Conservation (phyloP, 1,140 invertebrate species). For the Drosophila triauraria region DNA sequence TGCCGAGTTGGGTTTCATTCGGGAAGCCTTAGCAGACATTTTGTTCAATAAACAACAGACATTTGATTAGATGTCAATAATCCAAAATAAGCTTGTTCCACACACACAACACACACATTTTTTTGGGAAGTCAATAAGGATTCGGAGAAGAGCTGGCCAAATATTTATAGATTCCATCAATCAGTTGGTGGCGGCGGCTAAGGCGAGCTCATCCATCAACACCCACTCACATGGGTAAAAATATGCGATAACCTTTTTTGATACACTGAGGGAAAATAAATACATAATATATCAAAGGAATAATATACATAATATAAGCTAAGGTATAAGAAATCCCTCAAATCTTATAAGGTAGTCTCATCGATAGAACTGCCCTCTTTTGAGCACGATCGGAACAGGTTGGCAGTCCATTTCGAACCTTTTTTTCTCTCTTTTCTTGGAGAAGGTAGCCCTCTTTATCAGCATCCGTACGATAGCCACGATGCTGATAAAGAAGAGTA, state of each 20-base stretch:
- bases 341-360: too few species aligned
- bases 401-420: too few species aligned
- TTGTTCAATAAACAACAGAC: conserved; percentile 32
- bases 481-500: too few species aligned
- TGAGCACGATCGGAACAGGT: too few species aligned
- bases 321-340: too few species aligned
- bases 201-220: conserved; percentile 16
- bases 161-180: conserved; percentile 59
- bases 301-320: not conserved
- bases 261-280: not conserved
- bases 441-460: too few species aligned
- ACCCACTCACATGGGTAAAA: not conserved
- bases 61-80: conserved; percentile 41
- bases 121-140: conserved; percentile 9
- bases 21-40: not conserved
- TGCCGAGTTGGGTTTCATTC: too few species aligned
- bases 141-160: not conserved
- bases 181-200: conserved; percentile 25
- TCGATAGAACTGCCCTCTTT: too few species aligned
- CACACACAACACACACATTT: not conserved
- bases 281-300: not conserved
- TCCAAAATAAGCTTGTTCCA: not conserved
- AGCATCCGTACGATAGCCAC: too few species aligned
- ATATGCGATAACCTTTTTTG: not conserved
- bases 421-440: too few species aligned